These are phyloP conservation scores for Ennomos quercinarius DNA, from an alignment of 2,888 invertebrate genomes.

Conservation along the genomic window DNA sequence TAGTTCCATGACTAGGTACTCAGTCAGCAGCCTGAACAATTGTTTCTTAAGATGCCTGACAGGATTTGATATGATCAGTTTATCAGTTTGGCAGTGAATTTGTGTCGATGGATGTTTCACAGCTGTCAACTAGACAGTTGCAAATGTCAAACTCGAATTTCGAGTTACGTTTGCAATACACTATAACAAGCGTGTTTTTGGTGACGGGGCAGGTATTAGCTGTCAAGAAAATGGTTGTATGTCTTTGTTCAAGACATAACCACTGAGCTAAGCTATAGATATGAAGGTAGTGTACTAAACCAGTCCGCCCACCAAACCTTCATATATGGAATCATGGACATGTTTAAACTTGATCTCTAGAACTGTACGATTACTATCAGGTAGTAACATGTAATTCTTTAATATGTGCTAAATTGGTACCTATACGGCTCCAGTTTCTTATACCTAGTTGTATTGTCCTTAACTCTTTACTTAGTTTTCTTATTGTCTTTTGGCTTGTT, in stretches of 20 bases:
- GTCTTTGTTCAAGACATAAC: no score
- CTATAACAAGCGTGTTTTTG: no score
- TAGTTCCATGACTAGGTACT: conserved; percentile 24
- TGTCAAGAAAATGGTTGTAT: no score
- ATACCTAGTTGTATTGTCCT: no score
- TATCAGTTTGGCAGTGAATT: not conserved
- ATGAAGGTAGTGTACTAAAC: conserved; percentile 9
- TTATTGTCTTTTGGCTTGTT: no score
- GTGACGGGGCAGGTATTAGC: no score
- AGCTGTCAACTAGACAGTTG: not conserved
- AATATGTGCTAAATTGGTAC: no score
- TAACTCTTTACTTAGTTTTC: no score
- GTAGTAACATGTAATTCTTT: conserved; percentile 5
- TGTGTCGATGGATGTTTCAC: not conserved
- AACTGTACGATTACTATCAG: conserved; percentile 18
- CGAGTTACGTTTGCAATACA: no score
- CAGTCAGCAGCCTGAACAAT: conserved; percentile 39
- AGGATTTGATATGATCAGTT: conserved; percentile 14
- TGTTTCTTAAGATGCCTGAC: conserved; percentile 26
- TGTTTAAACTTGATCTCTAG: conserved; percentile 23
- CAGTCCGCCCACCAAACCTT: conserved; percentile 22
- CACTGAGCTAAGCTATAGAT: not conserved
- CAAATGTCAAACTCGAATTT: no score
- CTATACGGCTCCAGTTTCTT: no score
- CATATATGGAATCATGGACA: conserved; percentile 24